These are phyloP conservation scores for Pomatostomus ruficeps DNA, from an alignment of 2,113 vertebrate genomes.

Conservation along the genomic window DNA sequence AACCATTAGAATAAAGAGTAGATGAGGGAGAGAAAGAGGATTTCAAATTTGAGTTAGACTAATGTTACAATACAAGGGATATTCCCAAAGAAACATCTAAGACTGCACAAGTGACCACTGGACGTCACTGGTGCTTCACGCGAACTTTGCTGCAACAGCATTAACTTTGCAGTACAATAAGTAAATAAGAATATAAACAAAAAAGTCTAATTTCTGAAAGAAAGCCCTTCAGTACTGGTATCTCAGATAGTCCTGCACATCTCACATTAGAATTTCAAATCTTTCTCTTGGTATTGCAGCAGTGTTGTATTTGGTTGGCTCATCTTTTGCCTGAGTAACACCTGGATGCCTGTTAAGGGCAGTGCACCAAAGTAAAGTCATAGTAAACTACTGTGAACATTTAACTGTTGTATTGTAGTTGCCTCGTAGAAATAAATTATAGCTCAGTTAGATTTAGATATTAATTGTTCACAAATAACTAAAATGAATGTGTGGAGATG, in stretches of 20 bases:
- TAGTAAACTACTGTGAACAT: slow-evolving; percentile 52
- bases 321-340: neutral
- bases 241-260: slow-evolving; percentile 57
- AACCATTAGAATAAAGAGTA: slow-evolving; percentile 42
- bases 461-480: slow-evolving; percentile 14
- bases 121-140: slow-evolving; percentile 18
- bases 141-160: slow-evolving; percentile 30
- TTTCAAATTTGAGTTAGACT: slow-evolving; percentile 66
- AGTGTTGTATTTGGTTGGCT: neutral
- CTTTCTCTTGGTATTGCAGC: slow-evolving; percentile 2
- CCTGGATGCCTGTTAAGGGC: neutral
- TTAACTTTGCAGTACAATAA: slow-evolving; percentile 18
- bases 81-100: slow-evolving; percentile 36
- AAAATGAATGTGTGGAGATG: slow-evolving; percentile 18
- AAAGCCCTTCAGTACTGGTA: slow-evolving; percentile 59
- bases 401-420: slow-evolving; percentile 50
- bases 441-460: slow-evolving; percentile 24
- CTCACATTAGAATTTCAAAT: neutral
- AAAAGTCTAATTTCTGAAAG: slow-evolving; percentile 66
- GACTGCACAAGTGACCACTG: neutral
- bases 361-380: slow-evolving; percentile 44
- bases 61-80: slow-evolving; percentile 44
- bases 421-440: slow-evolving; percentile 22
- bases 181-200: neutral
- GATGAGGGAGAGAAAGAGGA: slow-evolving; percentile 70